Percentiles rank a stretch among this genome's conserved stretches.
These are phyloP conservation scores for Palythoa grandis DNA, from an alignment of 92 coral and sea anemone species.

Conservation along the genomic window DNA sequence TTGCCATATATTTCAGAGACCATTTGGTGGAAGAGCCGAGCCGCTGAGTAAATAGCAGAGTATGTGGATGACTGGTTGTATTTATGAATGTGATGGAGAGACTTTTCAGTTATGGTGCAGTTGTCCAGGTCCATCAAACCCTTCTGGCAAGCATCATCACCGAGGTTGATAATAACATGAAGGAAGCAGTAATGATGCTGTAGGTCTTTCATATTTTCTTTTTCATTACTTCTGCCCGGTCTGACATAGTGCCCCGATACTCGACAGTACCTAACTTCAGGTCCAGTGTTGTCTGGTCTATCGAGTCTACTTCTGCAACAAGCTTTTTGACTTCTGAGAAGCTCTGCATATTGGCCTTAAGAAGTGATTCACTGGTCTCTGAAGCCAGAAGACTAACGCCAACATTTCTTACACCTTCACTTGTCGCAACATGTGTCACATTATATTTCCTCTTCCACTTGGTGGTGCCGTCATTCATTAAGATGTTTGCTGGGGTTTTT, in stretches of 20 bases:
- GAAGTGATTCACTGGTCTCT: conserved; percentile 14
- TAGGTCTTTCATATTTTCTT: background rate
- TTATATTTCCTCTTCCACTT: conserved; percentile 16
- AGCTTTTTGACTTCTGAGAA: conserved; percentile 15
- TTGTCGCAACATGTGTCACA: conserved; percentile 2
- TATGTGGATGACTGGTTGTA: conserved; percentile 33
- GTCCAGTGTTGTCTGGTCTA: conserved; percentile 9
- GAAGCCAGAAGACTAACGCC: conserved; percentile 13
- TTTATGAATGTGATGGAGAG: conserved; percentile 12
- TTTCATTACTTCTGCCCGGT: conserved; percentile 14
- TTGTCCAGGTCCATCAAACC: conserved; percentile 25
- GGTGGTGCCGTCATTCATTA: conserved; percentile 19
- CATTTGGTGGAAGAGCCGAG: conserved; percentile 35
- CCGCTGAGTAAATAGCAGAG: conserved; percentile 30
- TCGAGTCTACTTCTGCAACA: conserved; percentile 8
- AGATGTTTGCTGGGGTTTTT: conserved; percentile 16
- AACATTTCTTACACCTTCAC: conserved; percentile 15
- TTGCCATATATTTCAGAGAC: conserved; percentile 30
- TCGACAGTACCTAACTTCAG: conserved; percentile 3
- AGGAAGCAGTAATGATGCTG: conserved; percentile 34
- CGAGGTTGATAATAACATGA: conserved; percentile 8
- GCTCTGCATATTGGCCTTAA: conserved; percentile 12
- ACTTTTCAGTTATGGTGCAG: conserved; percentile 23
- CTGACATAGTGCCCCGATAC: conserved; percentile 26
- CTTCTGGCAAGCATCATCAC: conserved; percentile 33